These are phyloP conservation scores for Agonum fuliginosum DNA, from an alignment of 2,888 invertebrate genomes.

Conservation along the genomic window DNA sequence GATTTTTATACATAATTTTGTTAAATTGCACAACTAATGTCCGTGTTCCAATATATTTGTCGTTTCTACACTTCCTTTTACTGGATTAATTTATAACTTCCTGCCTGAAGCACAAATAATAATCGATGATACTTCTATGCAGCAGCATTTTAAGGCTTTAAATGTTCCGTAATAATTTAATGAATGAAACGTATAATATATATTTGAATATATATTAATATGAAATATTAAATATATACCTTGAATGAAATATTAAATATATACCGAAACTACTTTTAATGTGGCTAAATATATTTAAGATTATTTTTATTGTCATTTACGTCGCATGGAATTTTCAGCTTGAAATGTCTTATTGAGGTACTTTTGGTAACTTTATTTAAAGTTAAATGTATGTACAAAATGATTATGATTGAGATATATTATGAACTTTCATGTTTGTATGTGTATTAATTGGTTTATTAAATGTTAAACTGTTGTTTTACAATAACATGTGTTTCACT, in stretches of 20 bases:
- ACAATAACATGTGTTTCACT: constrained; percentile 56
- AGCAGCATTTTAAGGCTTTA: constrained; percentile 51
- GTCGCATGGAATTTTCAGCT: constrained; percentile 48
- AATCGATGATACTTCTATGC: constrained; percentile 9
- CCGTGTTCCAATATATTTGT: constrained; percentile 25
- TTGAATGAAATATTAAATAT: constrained; percentile 41
- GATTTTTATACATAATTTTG: constrained; percentile 37
- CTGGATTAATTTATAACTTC: constrained; percentile 22
- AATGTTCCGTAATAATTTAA: constrained; percentile 49
- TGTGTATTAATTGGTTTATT: constrained; percentile 59
- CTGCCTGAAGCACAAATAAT: constrained; percentile 23
- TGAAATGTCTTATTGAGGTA: constrained; percentile 7
- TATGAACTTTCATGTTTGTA: constrained; percentile 59
- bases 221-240: constrained; percentile 36
- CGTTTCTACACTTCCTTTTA: constrained; percentile 15
- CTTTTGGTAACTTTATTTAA: constrained; percentile 43
- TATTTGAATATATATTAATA: constrained; percentile 56
- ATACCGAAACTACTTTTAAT: constrained; percentile 25
- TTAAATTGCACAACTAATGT: constrained; percentile 35
- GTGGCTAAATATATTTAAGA: constrained; percentile 27
- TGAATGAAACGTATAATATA: constrained; percentile 27
- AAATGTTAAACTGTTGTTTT: constrained; percentile 59
- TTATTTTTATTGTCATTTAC: constrained; percentile 11
- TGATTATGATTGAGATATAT: constrained; percentile 54
- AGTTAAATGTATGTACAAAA: constrained; percentile 56